A percentile compares a stretch with the other conserved stretches of the same genome.
Conservation (phyloP, 2,797 vertebrate species). For the Steatocranus sp. region DNA sequence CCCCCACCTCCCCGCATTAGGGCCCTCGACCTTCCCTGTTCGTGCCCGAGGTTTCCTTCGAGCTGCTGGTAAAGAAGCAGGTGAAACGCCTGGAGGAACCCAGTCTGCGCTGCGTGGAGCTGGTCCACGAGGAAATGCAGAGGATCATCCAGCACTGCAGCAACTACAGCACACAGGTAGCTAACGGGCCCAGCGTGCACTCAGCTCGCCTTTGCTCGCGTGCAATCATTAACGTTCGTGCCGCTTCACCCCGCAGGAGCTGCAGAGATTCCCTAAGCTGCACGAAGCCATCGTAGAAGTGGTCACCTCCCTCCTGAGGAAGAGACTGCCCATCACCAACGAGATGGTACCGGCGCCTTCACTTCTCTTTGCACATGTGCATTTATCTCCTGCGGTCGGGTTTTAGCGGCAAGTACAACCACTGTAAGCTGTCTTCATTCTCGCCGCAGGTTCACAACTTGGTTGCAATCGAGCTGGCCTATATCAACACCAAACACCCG, state of each 20-base stretch:
- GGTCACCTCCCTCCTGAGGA: constrained; percentile 93
- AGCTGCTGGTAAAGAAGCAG: constrained; percentile 96
- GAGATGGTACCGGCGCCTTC: constrained; percentile 84
- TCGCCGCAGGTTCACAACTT: constrained; percentile 91
- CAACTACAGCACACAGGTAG: constrained; percentile 81
- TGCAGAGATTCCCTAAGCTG: constrained; percentile 95
- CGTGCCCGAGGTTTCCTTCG: constrained; percentile 96
- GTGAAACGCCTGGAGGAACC: constrained; percentile 97
- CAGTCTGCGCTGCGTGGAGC: constrained; percentile 93
- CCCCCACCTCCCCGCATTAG: constrained; percentile 49
- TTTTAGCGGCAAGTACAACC: fast-evolving
- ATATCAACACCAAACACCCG: constrained; percentile 98
- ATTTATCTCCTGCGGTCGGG: fast-evolving
- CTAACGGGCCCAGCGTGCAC: not conserved
- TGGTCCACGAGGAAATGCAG: constrained; percentile 99
- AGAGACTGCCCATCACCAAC: constrained; percentile 93
- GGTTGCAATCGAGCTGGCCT: constrained; percentile 96
- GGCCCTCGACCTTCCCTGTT: constrained; percentile 96
- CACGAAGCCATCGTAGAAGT: constrained; percentile 99
- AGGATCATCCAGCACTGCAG: constrained; percentile 97
- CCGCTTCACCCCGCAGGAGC: constrained; percentile 75
- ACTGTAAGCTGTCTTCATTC: not conserved
- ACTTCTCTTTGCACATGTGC: not conserved
- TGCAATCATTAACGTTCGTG: not conserved
- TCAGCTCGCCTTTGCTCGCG: not conserved